Evolutionary conservation across 1,140 invertebrate genomes (phyloP), one percentile per base, ranked within the genome.

Genomic region (Nixonia krombeini): DNA sequence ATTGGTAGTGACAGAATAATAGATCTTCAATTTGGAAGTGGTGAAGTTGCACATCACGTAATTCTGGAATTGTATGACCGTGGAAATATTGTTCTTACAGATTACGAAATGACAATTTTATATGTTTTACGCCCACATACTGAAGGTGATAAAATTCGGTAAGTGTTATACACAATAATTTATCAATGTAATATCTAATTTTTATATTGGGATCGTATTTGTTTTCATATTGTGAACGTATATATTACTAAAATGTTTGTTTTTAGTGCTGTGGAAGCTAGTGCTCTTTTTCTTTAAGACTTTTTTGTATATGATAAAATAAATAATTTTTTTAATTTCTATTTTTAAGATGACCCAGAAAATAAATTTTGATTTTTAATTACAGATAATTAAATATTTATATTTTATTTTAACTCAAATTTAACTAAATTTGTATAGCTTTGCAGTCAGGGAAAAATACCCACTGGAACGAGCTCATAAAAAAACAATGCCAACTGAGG

Each of bases 21-120:
- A 21, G 91, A 97, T 83, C 82, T 99, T 38, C 94, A 98, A 85
- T 98, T 99, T 87, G 98, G 98, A 29, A 91, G 89, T 15, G 93
- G 93, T 0, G 96, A 99, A 85, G 95, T 94, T 15, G 93, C 96
- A 0, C 97, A 98, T 85, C 97, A 99, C 86, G 86, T 99, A 7
- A 95, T 99, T 64, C 78, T 99, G 44, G 98, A 99, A 84, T 79
- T 99, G 0, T 99, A 98, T 82, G 97, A 99, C 86, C 88, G 94
- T 47, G 98, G 98, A 53, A 99, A 99, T 82, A 92, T 99, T 38
- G 88, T 99, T 44, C 86, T 99, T 0, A 97, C 97, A 13, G 98
- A 99, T 87, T 86, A 90, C 82, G 90, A 97, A 56, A 93, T 94
- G 85, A 93, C 88, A 0, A 99, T 99, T 71, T 86, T 99, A 0